Evolutionary conservation across 2,113 vertebrate genomes (phyloP), one percentile per base, ranked within the genome.

Genomic region (Lamprologus lemairii): DNA sequence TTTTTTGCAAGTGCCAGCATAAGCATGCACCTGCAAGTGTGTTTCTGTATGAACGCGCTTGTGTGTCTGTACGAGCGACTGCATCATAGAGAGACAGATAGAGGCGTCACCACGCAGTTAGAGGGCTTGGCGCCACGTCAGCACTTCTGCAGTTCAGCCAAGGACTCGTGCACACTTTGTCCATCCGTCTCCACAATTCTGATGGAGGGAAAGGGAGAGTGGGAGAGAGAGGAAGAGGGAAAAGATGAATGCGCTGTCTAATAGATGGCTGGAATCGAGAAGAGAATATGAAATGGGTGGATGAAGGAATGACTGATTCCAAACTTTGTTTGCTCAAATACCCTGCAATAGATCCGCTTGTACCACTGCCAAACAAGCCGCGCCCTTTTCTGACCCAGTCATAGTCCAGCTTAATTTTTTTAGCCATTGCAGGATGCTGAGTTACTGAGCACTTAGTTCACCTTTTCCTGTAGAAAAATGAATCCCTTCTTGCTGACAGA

Each of bases 61-160:
- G 51, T 90, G 17, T 81, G 51, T 16, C 78, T 45, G 21, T 33
- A 37, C 5, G 83, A 60, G 84, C 9, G 84, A 63, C 84, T 84
- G 89, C 73, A 86, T 91, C 84, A 83, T 26, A 75, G 80, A 82
- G 89, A 94, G 95, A 95, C 89, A 40, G 91, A 94, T 95, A 83
- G 95, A 92, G 91, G 87, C 89, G 91, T 95, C 94, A 90, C 86
- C 58, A 55, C 68, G 80, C 93, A 90, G 93, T 92, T 87, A 86
- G 92, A 88, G 88, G 89, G 92, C 91, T 87, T 87, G 87, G 90
- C 49, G 83, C 91, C 93, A 91, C 85, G 85, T 95, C 95, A 95
- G 95, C 95, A 93, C 81, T 94, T 94, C 65, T 90, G 45, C 88
- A 86, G 94, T 94, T 95, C 94, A 96, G 90, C 94, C 94, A 96